Evolutionary conservation across 2,888 invertebrate species (phyloP), one percentile per base, ranked within the genome.

Genomic region (Bombylius major): DNA sequence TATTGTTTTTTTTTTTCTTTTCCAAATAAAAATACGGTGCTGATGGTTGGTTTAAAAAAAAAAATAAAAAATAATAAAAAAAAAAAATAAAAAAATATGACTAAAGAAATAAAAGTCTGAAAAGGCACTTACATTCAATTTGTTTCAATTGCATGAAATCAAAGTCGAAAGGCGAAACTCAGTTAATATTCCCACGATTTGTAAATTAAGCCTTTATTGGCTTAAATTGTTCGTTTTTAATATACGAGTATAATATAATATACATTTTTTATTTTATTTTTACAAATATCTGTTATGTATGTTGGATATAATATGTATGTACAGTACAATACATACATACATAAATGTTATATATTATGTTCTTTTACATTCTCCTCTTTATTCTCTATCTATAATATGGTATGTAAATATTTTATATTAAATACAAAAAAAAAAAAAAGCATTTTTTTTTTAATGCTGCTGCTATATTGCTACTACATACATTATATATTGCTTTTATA

Each of bases 121-220:
- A 54, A 55, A 54, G 51, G 55, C 61, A 61, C 61, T 61, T 59
- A 61, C 56, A 58, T 54, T 61, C 61, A 61, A 61, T 61, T 61
- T 61, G 59, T 58, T 56, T 61, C 61, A 61, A 61, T 61, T 61
- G 61, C 55, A 61, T 55, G 56, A 61, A 61, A 61, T 61, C 61
- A 61, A 59, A 61, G 61, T 59, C 58, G 61, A 45, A 42, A 42
- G 39, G 11, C 39, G 39, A 42, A 42, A 42, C 51, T 55, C 36
- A 53, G 51, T 51, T 55, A 55, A 55, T 53, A 59, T 61, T 61
- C 61, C 61, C 61, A 61, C 61, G 61, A 61, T 61, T 61, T 59
- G 58, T 60, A 59, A 61, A 60, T 61, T 60, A 61, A 60, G 58
- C 59, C 61, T 61, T 61, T 61, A 61, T 61, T 61, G 61, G 59